Evolutionary conservation across 2,797 vertebrate genomes (phyloP).

Genomic region (Syngnathus rostellatus): DNA sequence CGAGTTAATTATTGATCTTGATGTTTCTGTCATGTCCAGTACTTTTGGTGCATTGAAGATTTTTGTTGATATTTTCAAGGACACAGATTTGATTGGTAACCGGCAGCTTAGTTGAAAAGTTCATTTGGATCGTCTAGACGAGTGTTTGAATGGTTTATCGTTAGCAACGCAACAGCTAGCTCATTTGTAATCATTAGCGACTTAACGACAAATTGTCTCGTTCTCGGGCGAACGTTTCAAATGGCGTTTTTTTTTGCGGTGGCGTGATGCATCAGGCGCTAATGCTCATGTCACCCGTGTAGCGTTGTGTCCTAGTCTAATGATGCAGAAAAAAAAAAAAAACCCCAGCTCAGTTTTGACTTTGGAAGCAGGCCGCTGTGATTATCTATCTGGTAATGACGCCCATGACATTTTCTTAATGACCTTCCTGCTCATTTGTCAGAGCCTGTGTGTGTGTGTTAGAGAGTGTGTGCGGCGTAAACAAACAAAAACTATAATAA

Average conservation of each 20-base stretch:
- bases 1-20: neutral
- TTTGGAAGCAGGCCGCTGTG: slow-evolving; percentile 21
- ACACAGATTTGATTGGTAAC: neutral
- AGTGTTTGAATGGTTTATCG: neutral
- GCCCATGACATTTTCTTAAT: slow-evolving; percentile 9
- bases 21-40: neutral
- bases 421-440: neutral
- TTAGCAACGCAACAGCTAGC: neutral
- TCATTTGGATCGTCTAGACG: neutral
- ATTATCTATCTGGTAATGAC: slow-evolving; percentile 21
- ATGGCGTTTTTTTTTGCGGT: neutral
- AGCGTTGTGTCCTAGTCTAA: slow-evolving; percentile 35
- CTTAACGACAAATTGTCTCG: neutral
- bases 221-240: neutral
- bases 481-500: neutral
- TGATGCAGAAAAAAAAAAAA: slow-evolving; percentile 20
- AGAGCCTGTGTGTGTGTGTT: neutral
- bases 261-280: slow-evolving; percentile 21
- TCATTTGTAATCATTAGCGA: slow-evolving; percentile 5
- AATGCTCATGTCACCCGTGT: slow-evolving; percentile 36
- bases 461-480: neutral
- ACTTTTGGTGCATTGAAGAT: neutral
- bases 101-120: slow-evolving; percentile 4
- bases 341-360: slow-evolving; percentile 18
- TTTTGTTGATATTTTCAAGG: neutral